These are phyloP conservation scores for Enteromius mattozi DNA, from an alignment of 2,797 vertebrate species.

Conservation along the genomic window DNA sequence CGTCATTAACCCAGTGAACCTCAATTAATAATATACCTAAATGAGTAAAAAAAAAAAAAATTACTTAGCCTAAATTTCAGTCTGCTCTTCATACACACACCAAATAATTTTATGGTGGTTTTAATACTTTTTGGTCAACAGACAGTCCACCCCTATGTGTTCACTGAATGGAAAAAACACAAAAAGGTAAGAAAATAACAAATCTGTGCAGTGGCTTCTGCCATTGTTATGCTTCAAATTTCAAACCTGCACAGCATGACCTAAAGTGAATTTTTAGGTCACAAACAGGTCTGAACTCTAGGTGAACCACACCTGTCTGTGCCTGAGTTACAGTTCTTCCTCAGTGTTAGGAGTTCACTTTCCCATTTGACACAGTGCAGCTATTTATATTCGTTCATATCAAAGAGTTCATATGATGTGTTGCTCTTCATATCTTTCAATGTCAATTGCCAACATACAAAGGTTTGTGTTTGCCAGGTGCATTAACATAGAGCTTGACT, in stretches of 20 bases:
- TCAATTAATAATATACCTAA: not conserved
- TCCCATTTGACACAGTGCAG: not conserved
- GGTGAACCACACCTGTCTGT: conserved; percentile 1
- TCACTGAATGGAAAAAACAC: not conserved
- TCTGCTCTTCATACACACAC: not conserved
- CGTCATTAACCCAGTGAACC: not conserved
- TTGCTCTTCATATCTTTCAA: not conserved
- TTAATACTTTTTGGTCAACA: not conserved
- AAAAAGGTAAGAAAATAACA: not conserved
- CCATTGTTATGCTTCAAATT: not conserved
- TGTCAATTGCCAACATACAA: not conserved
- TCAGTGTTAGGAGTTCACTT: not conserved
- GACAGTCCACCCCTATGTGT: not conserved
- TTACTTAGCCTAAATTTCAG: not conserved
- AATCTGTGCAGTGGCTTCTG: not conserved
- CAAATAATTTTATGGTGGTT: not conserved
- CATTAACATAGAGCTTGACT: not conserved
- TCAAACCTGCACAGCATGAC: not conserved
- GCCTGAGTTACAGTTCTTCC: not conserved
- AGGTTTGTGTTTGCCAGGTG: not conserved
- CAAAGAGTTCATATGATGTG: not conserved
- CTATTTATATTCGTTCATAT: not conserved
- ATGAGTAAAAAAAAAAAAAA: not conserved
- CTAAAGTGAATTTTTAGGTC: not conserved
- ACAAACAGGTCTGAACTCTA: conserved; percentile 1